Evolutionary conservation across 2,797 vertebrate genomes (phyloP), one percentile per base, ranked within the genome.

Genomic region (Takifugu rubripes): DNA sequence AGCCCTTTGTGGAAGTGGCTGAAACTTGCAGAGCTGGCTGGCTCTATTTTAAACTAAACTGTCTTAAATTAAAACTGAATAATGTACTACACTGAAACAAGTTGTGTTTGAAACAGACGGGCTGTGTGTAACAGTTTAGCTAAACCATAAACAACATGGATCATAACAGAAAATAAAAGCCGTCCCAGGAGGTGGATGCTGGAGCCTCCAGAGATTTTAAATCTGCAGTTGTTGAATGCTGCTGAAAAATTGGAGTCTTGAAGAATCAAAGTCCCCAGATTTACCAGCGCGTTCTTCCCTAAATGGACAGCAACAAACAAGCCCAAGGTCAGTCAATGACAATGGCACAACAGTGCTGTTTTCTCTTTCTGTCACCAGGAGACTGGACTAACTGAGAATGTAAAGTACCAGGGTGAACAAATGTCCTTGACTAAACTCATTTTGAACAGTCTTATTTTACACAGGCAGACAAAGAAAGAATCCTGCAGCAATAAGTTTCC

Each of bases 301-400:
- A 67, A 54, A 74, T 61, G 75, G 78, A 72, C 66, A 65, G 67
- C 59, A 70, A 61, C 64, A 79, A 79, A 82, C 61, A 78, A 77
- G 68, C 49, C 54, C 77, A 82, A 84, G 77, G 81, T 84, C 75
- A 27, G 50, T 75, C 60, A 71, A 72, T 78, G 56, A 63, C 54
- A 72, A 56, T 61, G 55, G 52, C 61, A 74, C 26, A 54, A 36
- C 51, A 45, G 52, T 57, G 54, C 50, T 56, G 58, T 62, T 65
- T 50, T 74, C 52, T 33, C 27, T 21, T 59, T 54, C 40, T 46
- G 66, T 61, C 60, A 64, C 59, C 61, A 46, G 49, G 66, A 75
- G 70, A 68, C 42, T 52, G 25, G 48, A 66, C 74, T 54, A 25
- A 21, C 58, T 61, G 68, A 69, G 60, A 70, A 70, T 26, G 9